Evolutionary conservation across 53 echinoderm and acorn worm species (phyloP).

Genomic region (Antedon mediterranea): DNA sequence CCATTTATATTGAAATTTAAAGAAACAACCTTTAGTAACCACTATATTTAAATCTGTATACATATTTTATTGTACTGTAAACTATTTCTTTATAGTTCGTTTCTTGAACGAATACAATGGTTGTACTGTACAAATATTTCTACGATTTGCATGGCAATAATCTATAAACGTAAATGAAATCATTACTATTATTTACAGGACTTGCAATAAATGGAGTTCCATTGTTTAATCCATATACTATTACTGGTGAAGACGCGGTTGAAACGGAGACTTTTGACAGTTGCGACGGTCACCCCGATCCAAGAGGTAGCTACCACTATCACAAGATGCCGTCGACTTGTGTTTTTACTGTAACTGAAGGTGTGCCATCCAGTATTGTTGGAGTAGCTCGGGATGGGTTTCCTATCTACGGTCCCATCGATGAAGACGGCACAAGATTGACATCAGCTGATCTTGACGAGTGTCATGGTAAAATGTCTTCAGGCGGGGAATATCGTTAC

Average conservation of each 20-base stretch:
- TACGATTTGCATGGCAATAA: no score
- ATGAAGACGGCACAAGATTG: slow-evolving; percentile 54
- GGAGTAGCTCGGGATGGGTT: slow-evolving; percentile 74
- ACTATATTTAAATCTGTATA: no score
- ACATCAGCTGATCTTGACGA: slow-evolving; percentile 53
- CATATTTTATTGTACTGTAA: no score
- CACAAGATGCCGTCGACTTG: slow-evolving; percentile 50
- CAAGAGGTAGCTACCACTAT: slow-evolving; percentile 43
- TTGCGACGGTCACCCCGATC: slow-evolving; percentile 62
- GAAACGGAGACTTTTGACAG: slow-evolving; percentile 37
- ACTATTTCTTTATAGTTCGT: no score
- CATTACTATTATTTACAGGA: neutral
- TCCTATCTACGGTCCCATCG: slow-evolving; percentile 69
- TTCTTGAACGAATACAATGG: no score
- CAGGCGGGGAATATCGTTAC: slow-evolving; percentile 58
- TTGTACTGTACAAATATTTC: no score
- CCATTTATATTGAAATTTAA: no score
- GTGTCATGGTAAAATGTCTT: slow-evolving; percentile 43
- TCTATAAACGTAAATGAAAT: neutral
- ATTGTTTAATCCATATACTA: slow-evolving; percentile 57
- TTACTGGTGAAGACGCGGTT: slow-evolving; percentile 43
- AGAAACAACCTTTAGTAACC: no score
- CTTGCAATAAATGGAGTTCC: slow-evolving; percentile 47
- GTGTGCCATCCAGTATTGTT: slow-evolving; percentile 31
- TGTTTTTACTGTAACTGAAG: slow-evolving; percentile 10